Evolutionary conservation across 2,888 invertebrate species (phyloP).

Genomic region (Pollenia angustigena): DNA sequence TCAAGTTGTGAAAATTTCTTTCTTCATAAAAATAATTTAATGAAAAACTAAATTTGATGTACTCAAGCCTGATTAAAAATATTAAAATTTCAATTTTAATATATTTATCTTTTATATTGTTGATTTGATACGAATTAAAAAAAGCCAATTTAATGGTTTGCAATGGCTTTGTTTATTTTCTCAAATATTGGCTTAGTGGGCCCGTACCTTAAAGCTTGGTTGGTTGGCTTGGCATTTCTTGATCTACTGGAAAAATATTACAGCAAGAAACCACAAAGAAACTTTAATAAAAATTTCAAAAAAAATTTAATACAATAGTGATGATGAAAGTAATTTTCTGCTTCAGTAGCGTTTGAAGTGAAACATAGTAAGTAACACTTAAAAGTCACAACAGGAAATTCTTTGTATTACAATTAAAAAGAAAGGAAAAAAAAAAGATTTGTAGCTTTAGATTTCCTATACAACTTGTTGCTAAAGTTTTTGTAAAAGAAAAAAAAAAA

Average conservation of each 20-base stretch:
- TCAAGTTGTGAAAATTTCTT: no score
- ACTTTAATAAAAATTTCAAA: conserved; percentile 48
- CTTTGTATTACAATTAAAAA: conserved; percentile 41
- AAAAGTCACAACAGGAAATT: conserved; percentile 64
- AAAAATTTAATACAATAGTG: conserved; percentile 69
- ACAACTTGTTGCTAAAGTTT: conserved; percentile 22
- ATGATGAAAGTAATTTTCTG: conserved; percentile 83
- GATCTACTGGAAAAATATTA: conserved; percentile 55
- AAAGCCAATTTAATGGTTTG: no score
- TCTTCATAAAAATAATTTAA: no score
- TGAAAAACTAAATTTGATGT: no score
- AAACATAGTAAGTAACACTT: not conserved
- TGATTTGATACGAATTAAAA: no score
- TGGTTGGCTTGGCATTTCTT: not conserved
- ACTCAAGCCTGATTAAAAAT: no score
- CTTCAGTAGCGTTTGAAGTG: conserved; percentile 79
- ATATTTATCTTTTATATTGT: no score
- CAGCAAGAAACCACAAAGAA: conserved; percentile 52
- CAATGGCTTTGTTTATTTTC: no score
- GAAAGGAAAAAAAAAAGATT: conserved; percentile 7
- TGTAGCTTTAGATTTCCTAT: not conserved
- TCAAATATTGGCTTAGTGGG: no score
- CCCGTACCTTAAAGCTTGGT: no score
- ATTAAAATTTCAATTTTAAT: no score
- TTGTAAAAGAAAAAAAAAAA: conserved; percentile 16